Conservation (phyloP, 1,140 invertebrate species). For the Drosophila ananassae region DNA sequence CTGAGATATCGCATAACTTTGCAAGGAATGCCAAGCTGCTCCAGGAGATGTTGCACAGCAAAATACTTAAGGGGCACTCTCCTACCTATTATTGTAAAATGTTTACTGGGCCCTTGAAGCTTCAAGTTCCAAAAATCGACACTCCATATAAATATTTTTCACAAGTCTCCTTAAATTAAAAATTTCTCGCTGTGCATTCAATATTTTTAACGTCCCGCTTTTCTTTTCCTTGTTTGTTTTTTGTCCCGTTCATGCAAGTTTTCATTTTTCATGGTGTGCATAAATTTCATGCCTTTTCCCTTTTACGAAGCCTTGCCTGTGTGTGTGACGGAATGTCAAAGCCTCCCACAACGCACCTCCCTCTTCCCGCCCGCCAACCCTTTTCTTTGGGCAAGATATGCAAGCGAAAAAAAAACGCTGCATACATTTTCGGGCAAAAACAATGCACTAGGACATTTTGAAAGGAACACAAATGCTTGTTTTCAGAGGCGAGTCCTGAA, state of each 20-base stretch:
- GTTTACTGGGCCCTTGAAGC: neutral
- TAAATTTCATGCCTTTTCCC: conserved; percentile 57
- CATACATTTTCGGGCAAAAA: conserved; percentile 56
- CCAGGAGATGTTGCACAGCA: neutral
- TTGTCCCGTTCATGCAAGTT: conserved; percentile 45
- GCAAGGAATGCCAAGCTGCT: neutral
- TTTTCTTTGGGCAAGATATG: neutral
- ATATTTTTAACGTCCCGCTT: neutral
- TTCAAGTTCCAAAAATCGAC: neutral
- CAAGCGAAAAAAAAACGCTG: conserved; percentile 21
- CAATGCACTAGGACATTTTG: conserved; percentile 69
- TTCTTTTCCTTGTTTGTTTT: neutral
- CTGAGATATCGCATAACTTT: conserved; percentile 21
- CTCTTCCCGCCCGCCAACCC: neutral
- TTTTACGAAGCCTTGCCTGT: conserved; percentile 33
- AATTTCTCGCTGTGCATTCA: neutral
- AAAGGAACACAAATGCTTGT: conserved; percentile 59
- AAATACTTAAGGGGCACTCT: neutral
- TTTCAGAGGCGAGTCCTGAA: conserved; percentile 22
- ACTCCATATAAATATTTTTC: too few relatives aligned
- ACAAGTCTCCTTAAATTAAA: neutral
- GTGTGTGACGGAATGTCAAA: conserved; percentile 59
- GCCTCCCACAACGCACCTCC: neutral
- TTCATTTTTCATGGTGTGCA: conserved; percentile 63
- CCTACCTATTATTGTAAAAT: too few relatives aligned